These are phyloP conservation scores for Drosophila gaucha DNA, from an alignment of 2,888 invertebrate species.

Conservation along the genomic window DNA sequence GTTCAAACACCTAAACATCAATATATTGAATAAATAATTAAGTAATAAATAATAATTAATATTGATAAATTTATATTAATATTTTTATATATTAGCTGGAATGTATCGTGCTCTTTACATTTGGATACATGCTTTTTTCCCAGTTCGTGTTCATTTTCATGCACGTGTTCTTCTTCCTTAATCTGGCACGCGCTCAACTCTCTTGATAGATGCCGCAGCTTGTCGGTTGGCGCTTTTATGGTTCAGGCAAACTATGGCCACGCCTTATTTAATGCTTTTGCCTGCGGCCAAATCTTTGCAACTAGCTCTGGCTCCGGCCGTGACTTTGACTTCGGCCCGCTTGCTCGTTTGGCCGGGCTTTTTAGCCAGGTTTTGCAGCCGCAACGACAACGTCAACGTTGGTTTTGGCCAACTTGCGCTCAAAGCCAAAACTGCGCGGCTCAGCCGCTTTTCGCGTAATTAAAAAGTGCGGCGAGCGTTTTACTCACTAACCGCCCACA, in stretches of 20 bases:
- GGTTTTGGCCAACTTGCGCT: constrained; percentile 41
- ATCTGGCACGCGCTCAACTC: background rate
- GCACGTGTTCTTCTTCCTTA: background rate
- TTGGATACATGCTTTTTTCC: background rate
- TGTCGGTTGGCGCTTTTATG: constrained; percentile 2
- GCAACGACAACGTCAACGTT: constrained; percentile 48
- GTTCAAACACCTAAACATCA: no score
- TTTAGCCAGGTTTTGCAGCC: constrained; percentile 49
- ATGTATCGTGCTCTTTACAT: background rate
- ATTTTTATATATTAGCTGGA: background rate
- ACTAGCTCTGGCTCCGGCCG: constrained; percentile 42
- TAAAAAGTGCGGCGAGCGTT: constrained; percentile 73
- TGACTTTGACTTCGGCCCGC: constrained; percentile 49
- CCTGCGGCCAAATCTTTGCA: constrained; percentile 69
- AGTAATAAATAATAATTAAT: no score
- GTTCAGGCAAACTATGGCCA: constrained; percentile 22
- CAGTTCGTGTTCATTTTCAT: background rate
- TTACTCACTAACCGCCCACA: constrained; percentile 17
- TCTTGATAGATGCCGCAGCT: constrained; percentile 1
- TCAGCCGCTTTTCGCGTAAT: constrained; percentile 79
- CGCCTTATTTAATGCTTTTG: constrained; percentile 71
- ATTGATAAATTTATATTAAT: background rate
- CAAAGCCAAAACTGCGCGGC: constrained; percentile 79
- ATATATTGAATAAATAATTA: no score
- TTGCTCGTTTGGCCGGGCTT: constrained; percentile 14